Evolutionary conservation across 2,888 invertebrate species (phyloP), one percentile per base, ranked within the genome.

Genomic region (Drosophila mettleri): DNA sequence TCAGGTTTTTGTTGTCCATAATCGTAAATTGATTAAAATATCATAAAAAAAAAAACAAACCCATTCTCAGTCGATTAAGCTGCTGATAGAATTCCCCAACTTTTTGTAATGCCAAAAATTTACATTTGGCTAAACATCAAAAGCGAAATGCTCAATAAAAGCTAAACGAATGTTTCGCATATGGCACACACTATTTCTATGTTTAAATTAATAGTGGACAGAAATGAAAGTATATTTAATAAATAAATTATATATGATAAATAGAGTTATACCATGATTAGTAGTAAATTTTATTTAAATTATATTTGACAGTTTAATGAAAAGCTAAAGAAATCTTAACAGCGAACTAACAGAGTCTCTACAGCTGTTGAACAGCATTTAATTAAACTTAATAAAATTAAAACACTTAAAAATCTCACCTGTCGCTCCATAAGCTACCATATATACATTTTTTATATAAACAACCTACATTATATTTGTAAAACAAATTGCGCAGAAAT

Each of bases 1-100:
- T 54, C 24, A 34, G 55, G 41, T 54, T 67, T 67, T 49, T 43
- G 36, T 20, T 74, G 78, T 29, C 74, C 74, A 74, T 66, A 69
- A 80, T 62, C 77, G 67, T 49, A 86, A 81, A 87, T 84, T 86
- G 75, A 87, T 86, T 81, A 86, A 80, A 77, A 73, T 77, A 59
- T 72, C 69, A 76, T 55, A 48, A 49, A 45, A 60, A 49, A 45
- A 38, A 16, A 38, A 39, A 1, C 27, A 4, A 6, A 53, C 59
- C 54, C 61, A 86, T 72, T 77, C 77, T 57, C 86, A 53, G 22
- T 72, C 58, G 34, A 59, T 73, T 70, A 59, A 64, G 54, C 43
- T 24, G 24, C 24, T 43, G 43, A 43, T 52, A 36, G 48, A 54
- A 39, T 63, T 54, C 45, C 41, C 31, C 24, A 73, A 43, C 18